Conservation (phyloP, 2,888 invertebrate species). For the Ophonus ardosiacus region DNA sequence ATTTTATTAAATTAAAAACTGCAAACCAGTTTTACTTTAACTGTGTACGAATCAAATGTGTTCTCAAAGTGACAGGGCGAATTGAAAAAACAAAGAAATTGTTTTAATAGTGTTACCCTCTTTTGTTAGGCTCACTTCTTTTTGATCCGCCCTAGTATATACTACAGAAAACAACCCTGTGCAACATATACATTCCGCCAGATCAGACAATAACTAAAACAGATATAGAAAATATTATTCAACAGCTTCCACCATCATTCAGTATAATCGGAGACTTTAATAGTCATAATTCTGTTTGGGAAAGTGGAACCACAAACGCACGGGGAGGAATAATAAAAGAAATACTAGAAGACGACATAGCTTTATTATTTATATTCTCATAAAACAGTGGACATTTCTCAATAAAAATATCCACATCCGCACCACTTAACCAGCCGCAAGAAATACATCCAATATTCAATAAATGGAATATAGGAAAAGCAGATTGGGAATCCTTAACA, state of each 20-base stretch:
- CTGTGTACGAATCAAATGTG: no score
- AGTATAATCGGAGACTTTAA: conserved; percentile 68
- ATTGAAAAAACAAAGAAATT: no score
- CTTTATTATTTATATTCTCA: conserved; percentile 16
- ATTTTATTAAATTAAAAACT: no score
- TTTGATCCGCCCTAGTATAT: no score
- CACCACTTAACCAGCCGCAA: background rate
- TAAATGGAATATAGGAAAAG: background rate
- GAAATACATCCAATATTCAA: background rate
- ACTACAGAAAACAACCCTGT: conserved; percentile 62
- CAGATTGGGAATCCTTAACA: background rate
- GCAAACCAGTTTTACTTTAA: no score
- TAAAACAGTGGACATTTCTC: conserved; percentile 67
- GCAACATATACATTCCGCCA: conserved; percentile 64
- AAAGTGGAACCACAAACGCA: conserved; percentile 62
- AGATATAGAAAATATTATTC: conserved; percentile 61
- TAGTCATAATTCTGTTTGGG: conserved; percentile 66
- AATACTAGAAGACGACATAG: conserved; percentile 63
- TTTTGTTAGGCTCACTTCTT: no score
- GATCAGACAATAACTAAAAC: background rate
- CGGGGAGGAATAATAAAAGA: conserved; percentile 66
- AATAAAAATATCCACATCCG: conserved; percentile 41
- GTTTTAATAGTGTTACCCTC: no score
- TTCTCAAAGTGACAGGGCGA: no score
- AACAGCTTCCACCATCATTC: conserved; percentile 67